phyloP scores from a whole-genome alignment of 2,888 invertebrate genomes.

The Drosophila testacea region DNA sequence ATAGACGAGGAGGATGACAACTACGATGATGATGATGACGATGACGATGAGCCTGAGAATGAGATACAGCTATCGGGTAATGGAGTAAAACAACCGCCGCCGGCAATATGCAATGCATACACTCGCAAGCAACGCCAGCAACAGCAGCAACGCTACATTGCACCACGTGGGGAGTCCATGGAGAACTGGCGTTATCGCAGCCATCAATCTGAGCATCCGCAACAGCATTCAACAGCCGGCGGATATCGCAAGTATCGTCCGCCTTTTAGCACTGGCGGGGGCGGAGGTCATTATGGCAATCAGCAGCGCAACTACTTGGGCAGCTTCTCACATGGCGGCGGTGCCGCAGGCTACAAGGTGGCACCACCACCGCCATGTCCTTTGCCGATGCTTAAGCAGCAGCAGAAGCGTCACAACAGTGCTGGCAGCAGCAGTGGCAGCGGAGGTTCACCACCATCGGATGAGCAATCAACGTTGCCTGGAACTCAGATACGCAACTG shows the following conservation, averaged over 20 bases:
- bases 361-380: conserved; percentile 35
- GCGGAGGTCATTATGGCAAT: conserved; percentile 68
- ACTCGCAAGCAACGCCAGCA: conserved; percentile 69
- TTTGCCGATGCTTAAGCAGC: conserved; percentile 39
- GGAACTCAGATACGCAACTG: conserved; percentile 81
- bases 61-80: conserved; percentile 10
- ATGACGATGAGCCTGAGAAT: conserved; percentile 33
- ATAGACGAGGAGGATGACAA: conserved; percentile 64
- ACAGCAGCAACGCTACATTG: conserved; percentile 58
- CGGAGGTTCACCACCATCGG: conserved; percentile 80
- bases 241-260: conserved; percentile 74
- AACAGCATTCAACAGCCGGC: conserved; percentile 38
- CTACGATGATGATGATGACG: conserved; percentile 42
- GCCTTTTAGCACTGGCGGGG: conserved; percentile 68
- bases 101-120: conserved; percentile 61
- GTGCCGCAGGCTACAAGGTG: conserved; percentile 71
- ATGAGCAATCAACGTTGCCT: conserved; percentile 61
- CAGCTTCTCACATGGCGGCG: conserved; percentile 79
- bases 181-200: conserved; percentile 84
- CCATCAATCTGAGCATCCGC: conserved; percentile 67
- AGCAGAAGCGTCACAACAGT: conserved; percentile 59
- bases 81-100: conserved; percentile 36
- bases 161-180: conserved; percentile 48
- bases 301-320: conserved; percentile 79
- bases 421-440: conserved; percentile 67